Evolutionary conservation across 1,140 invertebrate genomes (phyloP).

Genomic region (Atta colombica): DNA sequence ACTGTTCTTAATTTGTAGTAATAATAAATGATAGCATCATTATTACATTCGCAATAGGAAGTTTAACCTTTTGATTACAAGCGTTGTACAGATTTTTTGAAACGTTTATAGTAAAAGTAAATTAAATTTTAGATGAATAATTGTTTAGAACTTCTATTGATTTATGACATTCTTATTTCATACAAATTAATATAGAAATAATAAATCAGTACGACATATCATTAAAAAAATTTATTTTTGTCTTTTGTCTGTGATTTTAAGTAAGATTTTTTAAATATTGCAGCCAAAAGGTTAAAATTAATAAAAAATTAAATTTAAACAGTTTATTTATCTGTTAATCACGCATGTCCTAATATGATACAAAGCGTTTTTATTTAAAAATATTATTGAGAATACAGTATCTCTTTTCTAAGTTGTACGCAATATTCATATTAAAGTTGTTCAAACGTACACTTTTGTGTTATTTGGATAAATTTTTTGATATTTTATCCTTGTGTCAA

Average conservation of each 20-base stretch:
- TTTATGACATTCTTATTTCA: not conserved
- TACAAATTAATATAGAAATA: constrained; percentile 20
- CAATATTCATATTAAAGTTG: not conserved
- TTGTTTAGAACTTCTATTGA: not conserved
- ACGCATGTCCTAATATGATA: not conserved
- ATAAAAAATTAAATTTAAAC: not conserved
- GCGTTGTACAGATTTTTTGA: not conserved
- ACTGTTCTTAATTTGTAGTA: constrained; percentile 1
- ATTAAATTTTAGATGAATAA: constrained; percentile 8
- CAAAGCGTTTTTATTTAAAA: not conserved
- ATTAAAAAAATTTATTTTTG: not conserved
- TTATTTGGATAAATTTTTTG: constrained; percentile 4
- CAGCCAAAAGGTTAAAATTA: constrained; percentile 24
- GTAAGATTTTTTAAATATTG: not conserved
- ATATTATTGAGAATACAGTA: not conserved
- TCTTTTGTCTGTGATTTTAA: not conserved
- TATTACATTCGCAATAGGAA: not conserved
- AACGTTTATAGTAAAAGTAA: not conserved
- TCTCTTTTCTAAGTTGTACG: not conserved
- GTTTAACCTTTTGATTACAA: constrained; percentile 2
- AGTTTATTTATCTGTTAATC: constrained; percentile 3
- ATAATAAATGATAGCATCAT: not conserved
- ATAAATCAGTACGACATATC: not conserved
- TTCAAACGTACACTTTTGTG: not conserved
- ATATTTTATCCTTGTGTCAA: not conserved